phyloP scores from a whole-genome alignment of 2,888 invertebrate species.

The Zaprionus bogoriensis region DNA sequence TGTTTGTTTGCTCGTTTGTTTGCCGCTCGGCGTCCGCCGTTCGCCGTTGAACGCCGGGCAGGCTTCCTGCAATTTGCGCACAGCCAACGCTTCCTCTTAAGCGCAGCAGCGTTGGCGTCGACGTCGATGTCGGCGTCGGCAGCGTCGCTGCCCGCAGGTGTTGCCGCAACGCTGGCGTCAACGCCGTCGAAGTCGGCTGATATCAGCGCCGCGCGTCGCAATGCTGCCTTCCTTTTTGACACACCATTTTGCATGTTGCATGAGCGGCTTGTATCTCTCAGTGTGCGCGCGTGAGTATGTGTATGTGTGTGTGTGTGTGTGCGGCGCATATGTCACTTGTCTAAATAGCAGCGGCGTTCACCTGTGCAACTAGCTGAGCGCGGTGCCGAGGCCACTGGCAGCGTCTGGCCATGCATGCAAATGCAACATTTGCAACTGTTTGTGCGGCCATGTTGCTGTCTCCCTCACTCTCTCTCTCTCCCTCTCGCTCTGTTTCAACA shows the following conservation, averaged over 20 bases:
- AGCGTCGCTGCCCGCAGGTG: slow-evolving; percentile 40
- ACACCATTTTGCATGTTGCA: slow-evolving; percentile 71
- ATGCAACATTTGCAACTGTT: slow-evolving; percentile 76
- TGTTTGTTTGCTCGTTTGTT: slow-evolving; percentile 60
- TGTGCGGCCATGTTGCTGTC: slow-evolving; percentile 59
- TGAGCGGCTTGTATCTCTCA: slow-evolving; percentile 27
- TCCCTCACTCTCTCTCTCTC: slow-evolving; percentile 14
- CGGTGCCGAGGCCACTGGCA: slow-evolving; percentile 36
- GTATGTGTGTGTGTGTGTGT: slow-evolving; percentile 21
- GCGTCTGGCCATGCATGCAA: slow-evolving; percentile 72
- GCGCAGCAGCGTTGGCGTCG: slow-evolving; percentile 28
- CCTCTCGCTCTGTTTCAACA: background rate
- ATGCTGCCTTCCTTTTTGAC: slow-evolving; percentile 63
- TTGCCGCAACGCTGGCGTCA: slow-evolving; percentile 11
- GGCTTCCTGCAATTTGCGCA: slow-evolving; percentile 71
- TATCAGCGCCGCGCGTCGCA: slow-evolving; percentile 13
- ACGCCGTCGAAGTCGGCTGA: slow-evolving; percentile 14
- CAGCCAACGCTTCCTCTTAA: slow-evolving; percentile 59
- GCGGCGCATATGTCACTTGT: slow-evolving; percentile 68
- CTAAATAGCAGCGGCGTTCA: slow-evolving; percentile 68
- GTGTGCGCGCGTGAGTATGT: slow-evolving; percentile 2
- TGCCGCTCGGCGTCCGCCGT: slow-evolving; percentile 29
- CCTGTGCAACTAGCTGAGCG: slow-evolving; percentile 36
- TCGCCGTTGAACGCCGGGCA: slow-evolving; percentile 32
- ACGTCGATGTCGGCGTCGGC: too few species aligned